These are phyloP conservation scores for Saccostrea glomerata DNA, from an alignment of 1,140 invertebrate species.

Conservation along the genomic window DNA sequence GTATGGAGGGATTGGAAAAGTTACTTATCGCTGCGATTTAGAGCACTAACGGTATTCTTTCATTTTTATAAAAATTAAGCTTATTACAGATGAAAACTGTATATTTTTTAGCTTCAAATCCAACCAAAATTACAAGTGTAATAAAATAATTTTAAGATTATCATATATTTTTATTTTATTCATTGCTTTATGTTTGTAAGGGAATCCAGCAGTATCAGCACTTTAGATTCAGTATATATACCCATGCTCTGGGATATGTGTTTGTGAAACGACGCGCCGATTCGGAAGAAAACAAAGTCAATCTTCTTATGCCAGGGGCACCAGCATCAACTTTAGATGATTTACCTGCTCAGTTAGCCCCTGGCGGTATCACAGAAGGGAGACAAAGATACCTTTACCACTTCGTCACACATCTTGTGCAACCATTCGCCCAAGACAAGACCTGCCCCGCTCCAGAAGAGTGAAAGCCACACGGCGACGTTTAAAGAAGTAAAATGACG, in stretches of 20 bases:
- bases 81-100: too few relatives aligned
- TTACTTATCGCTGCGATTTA: slow-evolving; percentile 9
- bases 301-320: not conserved
- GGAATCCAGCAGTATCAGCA: not conserved
- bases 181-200: too few relatives aligned
- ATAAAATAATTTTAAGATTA: not conserved
- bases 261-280: slow-evolving; percentile 1
- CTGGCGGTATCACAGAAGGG: not conserved
- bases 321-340: not conserved
- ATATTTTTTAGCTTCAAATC: too few relatives aligned
- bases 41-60: not conserved
- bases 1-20: not conserved
- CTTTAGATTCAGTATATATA: not conserved
- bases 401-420: not conserved
- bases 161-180: too few relatives aligned
- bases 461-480: not conserved
- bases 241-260: not conserved
- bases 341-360: not conserved
- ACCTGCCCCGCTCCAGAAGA: not conserved
- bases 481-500: not conserved
- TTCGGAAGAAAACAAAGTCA: not conserved
- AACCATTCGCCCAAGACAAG: not conserved
- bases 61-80: too few relatives aligned
- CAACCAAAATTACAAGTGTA: too few relatives aligned
- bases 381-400: not conserved